Conservation (phyloP, 2,113 vertebrate genomes). For the Asarcornis scutulata region DNA sequence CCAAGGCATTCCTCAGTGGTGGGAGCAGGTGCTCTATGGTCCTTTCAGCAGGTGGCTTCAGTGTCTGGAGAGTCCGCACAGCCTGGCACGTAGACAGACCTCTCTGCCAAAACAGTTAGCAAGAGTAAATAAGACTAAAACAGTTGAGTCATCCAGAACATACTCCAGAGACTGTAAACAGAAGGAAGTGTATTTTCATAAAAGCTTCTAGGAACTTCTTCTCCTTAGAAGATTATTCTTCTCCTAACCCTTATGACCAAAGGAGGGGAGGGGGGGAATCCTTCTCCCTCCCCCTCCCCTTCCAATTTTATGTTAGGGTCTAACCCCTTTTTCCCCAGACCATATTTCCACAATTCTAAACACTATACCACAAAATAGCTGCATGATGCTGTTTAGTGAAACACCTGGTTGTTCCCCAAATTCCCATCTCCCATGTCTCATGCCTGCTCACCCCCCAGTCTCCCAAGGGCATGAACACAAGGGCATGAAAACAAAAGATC, state of each 20-base stretch:
- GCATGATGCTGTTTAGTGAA: neutral
- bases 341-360: neutral
- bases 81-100: neutral
- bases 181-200: neutral
- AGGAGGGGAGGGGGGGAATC: too few relatives aligned
- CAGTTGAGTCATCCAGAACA: neutral
- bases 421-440: neutral
- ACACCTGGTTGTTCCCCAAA: neutral
- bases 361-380: neutral
- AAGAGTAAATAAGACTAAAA: neutral
- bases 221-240: neutral
- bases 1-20: neutral
- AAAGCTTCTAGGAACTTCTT: neutral
- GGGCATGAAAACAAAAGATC: neutral
- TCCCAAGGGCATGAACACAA: neutral
- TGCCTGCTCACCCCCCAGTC: fast-evolving
- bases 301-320: neutral
- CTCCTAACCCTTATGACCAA: neutral
- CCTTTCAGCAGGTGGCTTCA: neutral
- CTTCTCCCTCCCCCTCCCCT: fast-evolving
- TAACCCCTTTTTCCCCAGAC: neutral
- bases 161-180: neutral
- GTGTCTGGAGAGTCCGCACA: neutral
- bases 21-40: neutral
- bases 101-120: neutral